phyloP scores from a whole-genome alignment of 2,113 vertebrate species.

The Pipra filicauda region DNA sequence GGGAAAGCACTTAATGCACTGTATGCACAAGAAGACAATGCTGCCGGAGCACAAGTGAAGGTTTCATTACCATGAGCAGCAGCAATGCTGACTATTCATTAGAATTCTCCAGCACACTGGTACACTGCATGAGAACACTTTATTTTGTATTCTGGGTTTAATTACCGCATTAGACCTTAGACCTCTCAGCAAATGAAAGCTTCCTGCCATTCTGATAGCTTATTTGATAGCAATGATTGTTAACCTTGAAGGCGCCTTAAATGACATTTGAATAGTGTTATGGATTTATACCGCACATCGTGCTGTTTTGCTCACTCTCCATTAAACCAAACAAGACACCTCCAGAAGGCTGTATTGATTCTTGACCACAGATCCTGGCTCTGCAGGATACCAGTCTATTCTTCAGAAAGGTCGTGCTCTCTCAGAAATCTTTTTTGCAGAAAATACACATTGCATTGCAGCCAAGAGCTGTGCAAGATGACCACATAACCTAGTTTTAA shows the following conservation, averaged over 20 bases:
- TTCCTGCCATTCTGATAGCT: constrained; percentile 57
- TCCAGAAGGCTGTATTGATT: constrained; percentile 60
- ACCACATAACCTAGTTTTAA: constrained; percentile 22
- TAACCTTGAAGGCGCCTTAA: constrained; percentile 46
- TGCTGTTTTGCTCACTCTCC: constrained; percentile 18
- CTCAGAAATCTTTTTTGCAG: constrained; percentile 27
- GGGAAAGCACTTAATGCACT: neutral
- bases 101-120: neutral
- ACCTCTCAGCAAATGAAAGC: constrained; percentile 28
- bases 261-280: constrained; percentile 54
- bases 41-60: neutral
- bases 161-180: constrained; percentile 54
- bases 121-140: constrained; percentile 7
- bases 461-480: neutral
- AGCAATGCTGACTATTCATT: neutral
- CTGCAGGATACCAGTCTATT: constrained; percentile 50
- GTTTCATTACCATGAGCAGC: neutral
- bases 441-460: constrained; percentile 25
- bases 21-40: neutral
- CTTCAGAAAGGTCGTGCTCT: constrained; percentile 36
- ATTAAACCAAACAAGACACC: constrained; percentile 47
- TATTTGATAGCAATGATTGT: constrained; percentile 43
- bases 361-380: constrained; percentile 48
- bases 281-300: neutral
- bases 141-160: constrained; percentile 55